Base-by-base conservation (phyloP, 2,797 vertebrate genomes). In the Vespertilio murinus region DNA sequence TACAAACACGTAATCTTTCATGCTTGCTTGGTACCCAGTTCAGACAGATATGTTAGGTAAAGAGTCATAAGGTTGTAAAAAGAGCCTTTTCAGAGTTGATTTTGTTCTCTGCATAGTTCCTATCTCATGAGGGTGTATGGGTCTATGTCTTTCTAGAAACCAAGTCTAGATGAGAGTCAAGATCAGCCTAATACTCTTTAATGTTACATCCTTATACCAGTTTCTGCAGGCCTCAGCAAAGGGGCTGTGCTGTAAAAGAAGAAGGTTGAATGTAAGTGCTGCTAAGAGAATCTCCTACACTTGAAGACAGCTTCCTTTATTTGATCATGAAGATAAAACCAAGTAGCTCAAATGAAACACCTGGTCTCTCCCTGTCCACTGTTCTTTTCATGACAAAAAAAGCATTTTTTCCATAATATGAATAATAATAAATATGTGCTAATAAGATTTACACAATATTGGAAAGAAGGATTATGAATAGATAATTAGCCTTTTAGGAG, bases 401-500 rank as follows among this genome's bases (percentile, higher is more conserved):
- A 47, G 52, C 80, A 90, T 79, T 88, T 93, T 96, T 95, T 88
- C 67, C 93, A 93, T 65, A 91, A 70, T 67, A 61, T 87, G 54
- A 93, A 70, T 42, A 64, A 64, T 61, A 61, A 61, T 61, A 83
- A 94, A 70, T 23, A 71, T 47, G 86, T 97, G 78, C 90, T 97
- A 97, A 97, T 69, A 33, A 96, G 95, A 90, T 71, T 91, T 88
- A 93, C 1, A 0, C 75, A 97, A 97, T 95, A 45, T 42, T 95
- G 82, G 28, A 20, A 93, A 96, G 89, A 95, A 6, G 59, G 93
- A 59, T 64, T 75, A 96, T 94, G 90, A 88, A 71, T 82, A 96
- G 89, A 91, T 96, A 97, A 97, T 97, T 96, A 87, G 42, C 97
- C 80, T 78, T 96, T 96, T 77, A 95, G 96, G 96, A 93, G 93